These are phyloP conservation scores for Pomacea canaliculata DNA, from an alignment of 2,888 invertebrate species.

Conservation along the genomic window DNA sequence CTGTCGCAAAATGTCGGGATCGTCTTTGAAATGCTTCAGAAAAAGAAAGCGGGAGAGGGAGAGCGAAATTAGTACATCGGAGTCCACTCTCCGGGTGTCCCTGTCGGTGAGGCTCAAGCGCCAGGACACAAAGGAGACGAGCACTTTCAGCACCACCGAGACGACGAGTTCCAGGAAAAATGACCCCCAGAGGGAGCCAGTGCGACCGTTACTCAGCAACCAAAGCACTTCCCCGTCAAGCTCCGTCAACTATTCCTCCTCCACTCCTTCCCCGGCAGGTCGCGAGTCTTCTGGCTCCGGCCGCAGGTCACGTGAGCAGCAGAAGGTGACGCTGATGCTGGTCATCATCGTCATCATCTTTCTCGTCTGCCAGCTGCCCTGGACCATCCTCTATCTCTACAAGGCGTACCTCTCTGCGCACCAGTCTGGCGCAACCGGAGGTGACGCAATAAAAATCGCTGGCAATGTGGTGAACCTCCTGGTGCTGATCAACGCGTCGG, in stretches of 20 bases:
- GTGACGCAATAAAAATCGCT: conserved; percentile 64
- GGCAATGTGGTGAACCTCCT: conserved; percentile 82
- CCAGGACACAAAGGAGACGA: too few species aligned
- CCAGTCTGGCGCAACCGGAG: conserved; percentile 22
- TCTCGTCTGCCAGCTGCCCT: conserved; percentile 81
- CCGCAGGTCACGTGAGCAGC: conserved; percentile 56
- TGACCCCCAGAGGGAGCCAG: neutral
- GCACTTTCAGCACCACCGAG: too few species aligned
- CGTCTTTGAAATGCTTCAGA: too few species aligned
- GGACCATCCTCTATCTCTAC: conserved; percentile 76
- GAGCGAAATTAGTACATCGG: too few species aligned
- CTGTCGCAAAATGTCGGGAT: too few species aligned
- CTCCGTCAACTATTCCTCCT: neutral
- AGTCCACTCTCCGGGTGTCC: too few species aligned
- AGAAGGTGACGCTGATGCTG: conserved; percentile 81
- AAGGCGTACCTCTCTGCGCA: conserved; percentile 48
- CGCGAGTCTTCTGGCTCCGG: conserved; percentile 17
- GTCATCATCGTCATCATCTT: conserved; percentile 83
- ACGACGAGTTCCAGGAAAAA: neutral
- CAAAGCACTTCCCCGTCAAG: neutral
- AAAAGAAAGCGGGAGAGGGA: too few species aligned
- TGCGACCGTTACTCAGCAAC: neutral
- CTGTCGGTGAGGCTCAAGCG: too few species aligned
- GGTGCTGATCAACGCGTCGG: conserved; percentile 80
- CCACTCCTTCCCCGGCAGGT: neutral